phyloP scores from a whole-genome alignment of 2,888 invertebrate genomes.

The Rhamnusium bicolor region DNA sequence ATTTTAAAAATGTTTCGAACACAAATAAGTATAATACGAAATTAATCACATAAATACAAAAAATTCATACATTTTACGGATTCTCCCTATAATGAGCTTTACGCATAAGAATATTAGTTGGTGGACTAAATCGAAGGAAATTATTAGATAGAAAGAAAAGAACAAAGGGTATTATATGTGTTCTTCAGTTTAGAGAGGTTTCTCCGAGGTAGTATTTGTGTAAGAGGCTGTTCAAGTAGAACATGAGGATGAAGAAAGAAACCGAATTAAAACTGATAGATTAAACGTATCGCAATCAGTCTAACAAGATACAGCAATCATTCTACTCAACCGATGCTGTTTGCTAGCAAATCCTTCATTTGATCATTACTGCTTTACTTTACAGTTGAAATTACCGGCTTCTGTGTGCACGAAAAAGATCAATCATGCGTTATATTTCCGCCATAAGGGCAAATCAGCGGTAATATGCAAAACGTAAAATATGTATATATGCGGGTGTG shows the following conservation, averaged over 20 bases:
- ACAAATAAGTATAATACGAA: too few relatives aligned
- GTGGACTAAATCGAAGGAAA: too few relatives aligned
- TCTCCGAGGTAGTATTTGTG: not conserved
- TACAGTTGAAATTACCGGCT: slow-evolving; percentile 44
- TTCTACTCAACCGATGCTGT: slow-evolving; percentile 43
- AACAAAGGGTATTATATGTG: not conserved
- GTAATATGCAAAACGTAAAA: slow-evolving; percentile 23
- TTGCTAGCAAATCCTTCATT: slow-evolving; percentile 44
- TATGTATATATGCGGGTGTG: slow-evolving; percentile 28
- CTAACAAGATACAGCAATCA: slow-evolving; percentile 54
- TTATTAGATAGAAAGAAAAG: not conserved
- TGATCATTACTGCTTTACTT: slow-evolving; percentile 46
- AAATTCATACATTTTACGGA: too few relatives aligned
- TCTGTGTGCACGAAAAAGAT: slow-evolving; percentile 20
- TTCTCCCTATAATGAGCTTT: too few relatives aligned
- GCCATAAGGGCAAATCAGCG: slow-evolving; percentile 33
- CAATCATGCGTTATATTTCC: slow-evolving; percentile 32
- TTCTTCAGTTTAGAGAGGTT: not conserved
- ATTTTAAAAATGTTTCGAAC: too few relatives aligned
- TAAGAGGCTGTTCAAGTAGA: slow-evolving; percentile 4
- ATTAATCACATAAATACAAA: too few relatives aligned
- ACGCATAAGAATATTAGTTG: too few relatives aligned
- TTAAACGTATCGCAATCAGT: slow-evolving; percentile 54
- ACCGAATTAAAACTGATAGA: slow-evolving; percentile 41
- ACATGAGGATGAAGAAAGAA: slow-evolving; percentile 14